These are phyloP conservation scores for Archivesica marissinica DNA, from an alignment of 1,140 invertebrate genomes.

Conservation along the genomic window DNA sequence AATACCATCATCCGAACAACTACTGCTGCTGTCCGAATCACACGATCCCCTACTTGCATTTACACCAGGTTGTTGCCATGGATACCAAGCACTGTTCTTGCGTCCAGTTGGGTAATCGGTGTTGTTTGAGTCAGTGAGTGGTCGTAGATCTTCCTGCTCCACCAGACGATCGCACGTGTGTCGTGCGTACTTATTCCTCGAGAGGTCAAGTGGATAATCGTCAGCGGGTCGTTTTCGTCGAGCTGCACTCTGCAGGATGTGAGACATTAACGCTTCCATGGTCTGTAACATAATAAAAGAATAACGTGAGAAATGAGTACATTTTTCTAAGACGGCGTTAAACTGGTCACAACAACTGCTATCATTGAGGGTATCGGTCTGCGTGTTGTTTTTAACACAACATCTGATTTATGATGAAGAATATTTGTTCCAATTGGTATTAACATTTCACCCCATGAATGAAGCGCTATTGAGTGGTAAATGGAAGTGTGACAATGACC, in stretches of 20 bases:
- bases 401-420: no score
- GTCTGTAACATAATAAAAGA: conserved; percentile 6
- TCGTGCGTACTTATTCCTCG: neutral
- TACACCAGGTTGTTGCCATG: neutral
- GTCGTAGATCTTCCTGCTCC: conserved; percentile 23
- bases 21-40: neutral
- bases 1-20: conserved; percentile 30
- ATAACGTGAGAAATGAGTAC: no score
- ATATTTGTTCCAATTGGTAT: no score
- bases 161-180: conserved; percentile 43
- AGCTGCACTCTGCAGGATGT: conserved; percentile 14
- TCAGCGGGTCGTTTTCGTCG: neutral
- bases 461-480: no score
- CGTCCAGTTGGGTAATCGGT: no score
- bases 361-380: no score
- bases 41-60: neutral
- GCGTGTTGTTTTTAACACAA: no score
- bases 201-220: conserved; percentile 4
- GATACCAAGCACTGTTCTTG: neutral
- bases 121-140: neutral
- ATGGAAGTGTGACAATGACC: no score
- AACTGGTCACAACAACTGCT: no score
- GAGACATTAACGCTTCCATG: conserved; percentile 47
- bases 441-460: no score
- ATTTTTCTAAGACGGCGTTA: no score